These are phyloP conservation scores for Polypterus bichir DNA, from an alignment of 2,113 vertebrate genomes.

Conservation along the genomic window DNA sequence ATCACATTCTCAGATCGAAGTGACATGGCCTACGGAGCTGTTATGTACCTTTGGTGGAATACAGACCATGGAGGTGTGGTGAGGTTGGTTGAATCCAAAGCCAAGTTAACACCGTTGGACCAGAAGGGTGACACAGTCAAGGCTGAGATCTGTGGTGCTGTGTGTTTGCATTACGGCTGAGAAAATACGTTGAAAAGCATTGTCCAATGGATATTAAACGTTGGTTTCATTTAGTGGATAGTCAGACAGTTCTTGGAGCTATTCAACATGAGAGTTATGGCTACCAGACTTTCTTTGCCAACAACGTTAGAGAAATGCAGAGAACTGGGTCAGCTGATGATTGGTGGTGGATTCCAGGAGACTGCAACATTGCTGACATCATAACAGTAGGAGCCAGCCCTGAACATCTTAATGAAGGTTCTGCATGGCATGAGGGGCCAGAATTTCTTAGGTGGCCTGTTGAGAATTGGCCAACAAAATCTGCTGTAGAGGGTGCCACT, in stretches of 20 bases:
- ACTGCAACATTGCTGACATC: too few species aligned
- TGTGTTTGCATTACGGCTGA: constrained; percentile 17
- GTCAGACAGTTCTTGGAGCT: constrained; percentile 18
- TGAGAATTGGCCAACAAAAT: too few species aligned
- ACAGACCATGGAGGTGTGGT: too few species aligned
- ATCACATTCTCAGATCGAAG: constrained; percentile 15
- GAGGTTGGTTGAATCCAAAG: constrained; percentile 14
- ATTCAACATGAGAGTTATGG: constrained; percentile 16
- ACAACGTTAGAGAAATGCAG: constrained; percentile 22
- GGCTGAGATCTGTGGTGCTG: constrained; percentile 16
- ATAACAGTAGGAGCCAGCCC: too few species aligned
- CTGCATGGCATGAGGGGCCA: too few species aligned
- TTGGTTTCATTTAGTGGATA: constrained; percentile 21
- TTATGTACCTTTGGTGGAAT: not conserved
- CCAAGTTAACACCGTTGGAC: constrained; percentile 11
- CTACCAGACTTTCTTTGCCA: constrained; percentile 17
- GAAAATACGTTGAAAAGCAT: constrained; percentile 15
- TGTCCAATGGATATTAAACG: not conserved
- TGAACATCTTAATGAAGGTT: too few species aligned
- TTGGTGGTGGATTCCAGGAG: constrained; percentile 23
- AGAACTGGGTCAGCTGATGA: not conserved
- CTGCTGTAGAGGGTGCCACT: too few species aligned
- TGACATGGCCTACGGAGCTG: constrained; percentile 8
- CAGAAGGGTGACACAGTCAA: constrained; percentile 14
- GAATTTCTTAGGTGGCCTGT: too few species aligned